These are phyloP conservation scores for Phacellophora camtschatica DNA, from an alignment of 30 jellyfish, hydroid and myxozoan genomes.

Conservation along the genomic window DNA sequence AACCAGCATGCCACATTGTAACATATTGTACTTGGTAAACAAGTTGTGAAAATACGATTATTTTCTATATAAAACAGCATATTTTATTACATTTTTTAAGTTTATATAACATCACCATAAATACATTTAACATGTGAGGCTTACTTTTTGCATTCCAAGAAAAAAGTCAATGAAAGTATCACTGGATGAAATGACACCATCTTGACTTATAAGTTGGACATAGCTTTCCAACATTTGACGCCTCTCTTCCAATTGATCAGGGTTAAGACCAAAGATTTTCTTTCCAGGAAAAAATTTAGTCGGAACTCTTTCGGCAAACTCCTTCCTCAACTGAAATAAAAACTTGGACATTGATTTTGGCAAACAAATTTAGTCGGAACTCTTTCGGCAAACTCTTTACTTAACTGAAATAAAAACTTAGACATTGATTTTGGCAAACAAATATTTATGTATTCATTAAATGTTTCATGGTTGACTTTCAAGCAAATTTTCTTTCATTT, in stretches of 20 bases:
- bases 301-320: slow-evolving; percentile 70
- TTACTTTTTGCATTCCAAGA: slow-evolving; percentile 75
- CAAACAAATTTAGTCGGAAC: slow-evolving; percentile 66
- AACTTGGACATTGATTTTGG: too few species aligned
- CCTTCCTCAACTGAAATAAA: slow-evolving; percentile 71
- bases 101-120: too few species aligned
- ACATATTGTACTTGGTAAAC: too few species aligned
- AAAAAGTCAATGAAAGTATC: slow-evolving; percentile 73
- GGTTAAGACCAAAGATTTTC: slow-evolving; percentile 69
- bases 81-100: too few species aligned
- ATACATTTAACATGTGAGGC: neutral
- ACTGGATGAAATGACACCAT: slow-evolving; percentile 64
- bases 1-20: too few species aligned
- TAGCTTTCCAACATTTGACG: slow-evolving; percentile 71
- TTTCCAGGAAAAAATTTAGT: slow-evolving; percentile 79
- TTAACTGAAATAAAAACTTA: slow-evolving; percentile 80
- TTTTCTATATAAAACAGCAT: too few species aligned
- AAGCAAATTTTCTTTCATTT: too few species aligned
- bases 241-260: slow-evolving; percentile 87
- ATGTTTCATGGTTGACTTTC: too few species aligned
- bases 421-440: too few species aligned
- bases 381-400: slow-evolving; percentile 56
- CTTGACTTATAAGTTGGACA: slow-evolving; percentile 76
- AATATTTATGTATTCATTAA: too few species aligned
- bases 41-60: too few species aligned